Percentiles rank a stretch among this genome's conserved stretches.
phyloP scores from a whole-genome alignment of 2,113 vertebrate species.

The Phalacrocorax brasilianus region DNA sequence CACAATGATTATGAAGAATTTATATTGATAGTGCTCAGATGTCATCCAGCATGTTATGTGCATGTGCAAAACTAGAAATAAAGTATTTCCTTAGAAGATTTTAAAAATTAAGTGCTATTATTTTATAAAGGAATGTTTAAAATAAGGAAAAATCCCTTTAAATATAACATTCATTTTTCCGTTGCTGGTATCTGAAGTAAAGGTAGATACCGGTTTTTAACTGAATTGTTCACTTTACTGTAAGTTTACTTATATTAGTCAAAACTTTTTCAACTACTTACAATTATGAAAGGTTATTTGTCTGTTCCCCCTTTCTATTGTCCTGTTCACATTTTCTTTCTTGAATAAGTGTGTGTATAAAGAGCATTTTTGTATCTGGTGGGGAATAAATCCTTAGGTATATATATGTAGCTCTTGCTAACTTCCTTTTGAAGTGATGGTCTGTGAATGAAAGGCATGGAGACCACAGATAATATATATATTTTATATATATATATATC shows the following conservation, averaged over 20 bases:
- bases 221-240: background rate
- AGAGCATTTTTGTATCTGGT: background rate
- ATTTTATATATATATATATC: rapidly evolving
- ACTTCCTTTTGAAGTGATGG: background rate
- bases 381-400: background rate
- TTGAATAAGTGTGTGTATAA: background rate
- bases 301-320: background rate
- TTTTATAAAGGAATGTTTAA: background rate
- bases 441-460: background rate
- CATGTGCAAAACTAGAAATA: background rate
- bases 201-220: background rate
- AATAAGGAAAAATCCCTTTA: background rate
- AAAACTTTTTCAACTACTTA: background rate
- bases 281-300: background rate
- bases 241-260: background rate
- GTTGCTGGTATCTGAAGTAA: background rate
- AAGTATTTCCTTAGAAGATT: background rate
- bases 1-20: background rate
- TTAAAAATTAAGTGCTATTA: background rate
- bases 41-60: rapidly evolving
- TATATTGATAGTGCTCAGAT: background rate
- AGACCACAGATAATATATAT: background rate
- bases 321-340: background rate
- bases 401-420: background rate
- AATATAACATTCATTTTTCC: background rate